phyloP scores from a whole-genome alignment of 1,140 invertebrate species.

The Drosophila sp. region DNA sequence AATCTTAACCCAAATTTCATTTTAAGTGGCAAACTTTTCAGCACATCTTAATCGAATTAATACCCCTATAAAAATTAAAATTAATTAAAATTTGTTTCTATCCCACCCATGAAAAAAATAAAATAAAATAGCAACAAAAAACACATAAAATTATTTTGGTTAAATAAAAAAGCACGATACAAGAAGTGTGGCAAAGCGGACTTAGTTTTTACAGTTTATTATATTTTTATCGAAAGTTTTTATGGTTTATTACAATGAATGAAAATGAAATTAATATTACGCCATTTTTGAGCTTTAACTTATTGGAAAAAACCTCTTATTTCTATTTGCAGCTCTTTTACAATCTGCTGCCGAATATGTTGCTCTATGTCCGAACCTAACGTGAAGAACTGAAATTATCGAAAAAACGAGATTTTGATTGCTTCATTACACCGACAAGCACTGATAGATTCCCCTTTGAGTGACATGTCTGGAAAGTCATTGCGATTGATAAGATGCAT shows the following conservation, averaged over 20 bases:
- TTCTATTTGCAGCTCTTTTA: not conserved
- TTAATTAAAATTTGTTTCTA: not conserved
- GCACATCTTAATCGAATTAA: constrained; percentile 6
- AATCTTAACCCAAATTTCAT: not conserved
- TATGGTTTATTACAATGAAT: not conserved
- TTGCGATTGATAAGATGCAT: constrained; percentile 78
- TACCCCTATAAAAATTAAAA: constrained; percentile 10
- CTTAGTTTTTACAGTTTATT: too few species aligned
- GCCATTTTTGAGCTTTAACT: not conserved
- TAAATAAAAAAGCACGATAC: too few species aligned
- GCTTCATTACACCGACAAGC: constrained; percentile 18
- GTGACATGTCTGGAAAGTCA: constrained; percentile 68
- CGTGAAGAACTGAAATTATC: not conserved
- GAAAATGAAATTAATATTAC: not conserved
- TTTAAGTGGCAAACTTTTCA: constrained; percentile 8
- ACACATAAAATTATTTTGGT: not conserved
- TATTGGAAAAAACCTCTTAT: not conserved
- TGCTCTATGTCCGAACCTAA: constrained; percentile 21
- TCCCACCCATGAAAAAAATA: too few species aligned
- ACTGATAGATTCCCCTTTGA: constrained; percentile 17
- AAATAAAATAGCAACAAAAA: not conserved
- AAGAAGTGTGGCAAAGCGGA: not conserved
- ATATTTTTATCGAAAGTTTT: not conserved
- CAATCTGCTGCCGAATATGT: constrained; percentile 28
- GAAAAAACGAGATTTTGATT: constrained; percentile 16